Conservation (phyloP, 2,888 invertebrate genomes). For the Mythimna lalbum region DNA sequence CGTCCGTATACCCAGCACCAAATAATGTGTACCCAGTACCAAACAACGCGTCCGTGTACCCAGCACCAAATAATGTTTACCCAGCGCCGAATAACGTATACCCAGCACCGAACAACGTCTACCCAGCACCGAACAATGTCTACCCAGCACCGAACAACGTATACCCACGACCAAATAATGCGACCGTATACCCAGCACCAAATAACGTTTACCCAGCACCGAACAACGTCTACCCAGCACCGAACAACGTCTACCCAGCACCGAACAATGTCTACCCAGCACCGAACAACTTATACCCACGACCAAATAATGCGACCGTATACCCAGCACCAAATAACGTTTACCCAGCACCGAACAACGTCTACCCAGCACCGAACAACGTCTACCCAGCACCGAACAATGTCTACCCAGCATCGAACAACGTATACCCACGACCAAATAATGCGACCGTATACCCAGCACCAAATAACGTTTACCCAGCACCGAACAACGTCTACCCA, state of each 20-base stretch:
- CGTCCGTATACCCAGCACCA: not conserved
- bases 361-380: not conserved
- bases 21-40: not conserved
- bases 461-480: not conserved
- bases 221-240: not conserved
- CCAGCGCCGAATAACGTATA: not conserved
- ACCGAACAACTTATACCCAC: not conserved
- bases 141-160: not conserved
- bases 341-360: not conserved
- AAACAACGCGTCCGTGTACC: not conserved
- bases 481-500: not conserved
- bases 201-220: not conserved
- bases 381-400: not conserved
- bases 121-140: not conserved
- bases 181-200: not conserved
- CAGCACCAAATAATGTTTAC: not conserved
- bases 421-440: not conserved
- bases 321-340: not conserved
- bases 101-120: too few relatives aligned
- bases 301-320: not conserved
- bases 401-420: not conserved
- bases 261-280: not conserved
- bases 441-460: not conserved
- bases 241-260: not conserved
- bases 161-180: not conserved